Percentiles rank a stretch among this genome's conserved stretches.
Conservation (phyloP, 2,888 invertebrate species). For the Muscina levida region DNA sequence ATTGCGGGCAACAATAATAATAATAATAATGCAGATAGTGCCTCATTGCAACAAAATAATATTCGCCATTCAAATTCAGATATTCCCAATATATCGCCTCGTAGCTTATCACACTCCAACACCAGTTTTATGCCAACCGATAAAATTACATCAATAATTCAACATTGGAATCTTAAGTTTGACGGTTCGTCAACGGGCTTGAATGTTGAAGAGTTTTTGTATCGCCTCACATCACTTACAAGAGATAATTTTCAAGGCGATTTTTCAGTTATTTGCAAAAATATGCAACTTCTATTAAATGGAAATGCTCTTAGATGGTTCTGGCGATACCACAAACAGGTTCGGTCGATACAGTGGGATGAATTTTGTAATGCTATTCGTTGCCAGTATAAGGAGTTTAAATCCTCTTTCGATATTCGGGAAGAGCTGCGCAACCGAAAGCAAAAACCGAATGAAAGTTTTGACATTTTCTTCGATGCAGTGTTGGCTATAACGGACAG, state of each 20-base stretch:
- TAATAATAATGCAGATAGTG: too few species aligned
- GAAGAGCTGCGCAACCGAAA: slow-evolving; percentile 25
- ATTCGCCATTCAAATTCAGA: neutral
- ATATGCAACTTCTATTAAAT: slow-evolving; percentile 31
- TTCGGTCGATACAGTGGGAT: neutral
- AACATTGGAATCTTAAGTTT: slow-evolving; percentile 51
- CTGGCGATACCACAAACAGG: slow-evolving; percentile 42
- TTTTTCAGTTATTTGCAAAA: slow-evolving; percentile 33
- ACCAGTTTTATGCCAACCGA: too few species aligned
- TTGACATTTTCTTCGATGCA: slow-evolving; percentile 11
- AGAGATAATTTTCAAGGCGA: too few species aligned
- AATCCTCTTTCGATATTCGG: slow-evolving; percentile 15
- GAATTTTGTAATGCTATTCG: slow-evolving; percentile 33
- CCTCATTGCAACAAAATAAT: neutral
- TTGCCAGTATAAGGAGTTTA: slow-evolving; percentile 17
- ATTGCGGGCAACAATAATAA: neutral
- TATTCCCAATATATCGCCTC: neutral
- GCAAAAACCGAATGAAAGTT: slow-evolving; percentile 26
- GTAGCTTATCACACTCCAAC: neutral
- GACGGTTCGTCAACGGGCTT: slow-evolving; percentile 40
- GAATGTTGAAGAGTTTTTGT: slow-evolving; percentile 50
- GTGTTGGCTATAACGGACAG: slow-evolving; percentile 9
- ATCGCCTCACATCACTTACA: slow-evolving; percentile 36
- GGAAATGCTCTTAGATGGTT: slow-evolving; percentile 40
- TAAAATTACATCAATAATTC: slow-evolving; percentile 36